Conservation (phyloP, 2,113 vertebrate genomes). For the Mirounga angustirostris region DNA sequence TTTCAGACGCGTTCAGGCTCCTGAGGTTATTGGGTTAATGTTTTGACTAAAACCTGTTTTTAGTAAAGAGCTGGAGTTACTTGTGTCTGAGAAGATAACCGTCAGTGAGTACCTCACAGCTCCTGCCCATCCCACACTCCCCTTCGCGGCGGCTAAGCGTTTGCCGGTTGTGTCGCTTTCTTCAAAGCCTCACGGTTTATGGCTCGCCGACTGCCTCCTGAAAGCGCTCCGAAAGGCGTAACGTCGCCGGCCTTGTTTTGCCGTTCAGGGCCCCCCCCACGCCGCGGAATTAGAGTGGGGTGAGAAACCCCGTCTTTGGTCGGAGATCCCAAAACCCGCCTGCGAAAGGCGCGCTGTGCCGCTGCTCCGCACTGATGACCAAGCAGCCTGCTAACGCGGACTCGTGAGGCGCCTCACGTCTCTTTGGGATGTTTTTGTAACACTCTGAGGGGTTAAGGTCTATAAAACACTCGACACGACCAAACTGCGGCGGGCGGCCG, state of each 20-base stretch:
- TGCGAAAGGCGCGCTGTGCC: not conserved
- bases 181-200: constrained; percentile 87
- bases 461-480: constrained; percentile 87
- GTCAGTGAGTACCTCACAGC: constrained; percentile 97
- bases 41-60: constrained; percentile 93
- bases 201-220: constrained; percentile 85
- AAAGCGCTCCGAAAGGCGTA: constrained; percentile 86
- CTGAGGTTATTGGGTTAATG: constrained; percentile 86
- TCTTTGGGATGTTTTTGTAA: constrained; percentile 84
- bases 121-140: constrained; percentile 94
- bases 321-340: not conserved
- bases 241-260: constrained; percentile 88
- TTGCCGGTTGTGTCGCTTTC: constrained; percentile 89
- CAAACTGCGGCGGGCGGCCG: constrained; percentile 81
- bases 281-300: constrained; percentile 65
- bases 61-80: constrained; percentile 95
- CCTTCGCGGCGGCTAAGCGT: constrained; percentile 88
- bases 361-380: constrained; percentile 81
- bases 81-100: constrained; percentile 93
- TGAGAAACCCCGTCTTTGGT: not conserved
- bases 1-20: constrained; percentile 72
- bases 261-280: constrained; percentile 84
- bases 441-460: constrained; percentile 82
- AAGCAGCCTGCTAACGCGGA: constrained; percentile 80
- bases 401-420: constrained; percentile 83